Evolutionary conservation across 2,888 invertebrate genomes (phyloP), one percentile per base, ranked within the genome.

Genomic region (Dysmachus trigonus): DNA sequence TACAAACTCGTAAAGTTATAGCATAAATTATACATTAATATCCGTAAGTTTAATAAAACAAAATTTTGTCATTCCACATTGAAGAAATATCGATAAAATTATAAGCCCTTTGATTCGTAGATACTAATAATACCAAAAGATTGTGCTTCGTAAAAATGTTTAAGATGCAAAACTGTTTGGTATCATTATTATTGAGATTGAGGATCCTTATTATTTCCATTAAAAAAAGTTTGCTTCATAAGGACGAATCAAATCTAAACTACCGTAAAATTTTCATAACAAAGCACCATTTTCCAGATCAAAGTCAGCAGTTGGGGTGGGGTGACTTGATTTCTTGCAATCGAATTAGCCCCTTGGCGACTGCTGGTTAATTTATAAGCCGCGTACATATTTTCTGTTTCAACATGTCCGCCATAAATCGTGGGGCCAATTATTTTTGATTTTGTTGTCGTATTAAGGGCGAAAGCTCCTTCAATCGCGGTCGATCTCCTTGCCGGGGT

Each of bases 381-480:
- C 83, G 83, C 41, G 83, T 72, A 83, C 53, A 41, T 72, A 83
- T 85, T 79, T 79, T 86, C 71, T 72, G 47, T 86, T 86, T 86
- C 79, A 86, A 72, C 86, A 86, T 86, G 79, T 81, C 86, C 47
- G 73, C 72, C 81, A 86, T 86, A 86, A 86, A 86, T 81, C 47
- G 85, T 86, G 62, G 33, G 79, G 71, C 72, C 86, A 86, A 86
- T 86, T 81, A 86, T 86, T 86, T 86, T 86, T 86, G 86, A 86
- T 79, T 86, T 86, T 79, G 51, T 38, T 51, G 51, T 74, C 76
- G 76, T 62, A 76, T 76, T 38, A 76, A 38, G 62, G 35, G 35
- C 41, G 18, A 72, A 38, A 72, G 83, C 72, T 72, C 41, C 38
- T 72, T 41, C 72, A 82, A 71, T 71, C 31, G 62, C 38, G 22